Conservation (phyloP, 2,797 vertebrate species). For the Sitta carolinensis region DNA sequence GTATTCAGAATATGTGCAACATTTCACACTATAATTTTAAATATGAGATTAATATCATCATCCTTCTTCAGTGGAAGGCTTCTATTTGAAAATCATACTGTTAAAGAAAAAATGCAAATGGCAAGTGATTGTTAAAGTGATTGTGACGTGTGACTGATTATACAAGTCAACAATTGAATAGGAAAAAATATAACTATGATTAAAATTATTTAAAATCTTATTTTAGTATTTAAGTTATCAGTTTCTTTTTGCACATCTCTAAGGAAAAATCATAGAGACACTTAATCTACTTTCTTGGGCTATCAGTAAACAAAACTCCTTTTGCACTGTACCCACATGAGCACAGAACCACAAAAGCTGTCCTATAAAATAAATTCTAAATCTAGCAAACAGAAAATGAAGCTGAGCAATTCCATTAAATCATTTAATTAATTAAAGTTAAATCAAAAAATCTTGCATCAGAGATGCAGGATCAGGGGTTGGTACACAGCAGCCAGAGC, state of each 20-base stretch:
- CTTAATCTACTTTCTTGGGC: neutral
- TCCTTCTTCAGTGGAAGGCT: neutral
- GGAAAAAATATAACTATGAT: neutral
- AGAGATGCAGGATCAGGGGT: neutral
- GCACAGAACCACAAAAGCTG: neutral
- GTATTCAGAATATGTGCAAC: neutral
- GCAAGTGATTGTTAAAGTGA: neutral
- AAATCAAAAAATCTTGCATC: neutral
- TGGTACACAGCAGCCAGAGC: neutral
- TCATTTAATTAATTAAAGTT: neutral
- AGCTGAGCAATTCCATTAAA: neutral
- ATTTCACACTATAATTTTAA: neutral
- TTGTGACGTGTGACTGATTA: neutral
- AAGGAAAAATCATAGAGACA: neutral
- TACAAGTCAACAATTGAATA: neutral
- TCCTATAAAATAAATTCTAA: neutral
- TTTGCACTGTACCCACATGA: neutral
- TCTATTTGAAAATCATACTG: neutral
- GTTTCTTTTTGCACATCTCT: neutral
- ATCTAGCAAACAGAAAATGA: neutral
- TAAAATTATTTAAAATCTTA: neutral
- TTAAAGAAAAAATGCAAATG: neutral
- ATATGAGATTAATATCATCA: neutral
- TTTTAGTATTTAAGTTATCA: neutral
- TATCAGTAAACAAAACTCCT: neutral